Evolutionary conservation across 2,888 invertebrate species (phyloP), one percentile per base, ranked within the genome.

Genomic region (Temnothorax unifasciatus): DNA sequence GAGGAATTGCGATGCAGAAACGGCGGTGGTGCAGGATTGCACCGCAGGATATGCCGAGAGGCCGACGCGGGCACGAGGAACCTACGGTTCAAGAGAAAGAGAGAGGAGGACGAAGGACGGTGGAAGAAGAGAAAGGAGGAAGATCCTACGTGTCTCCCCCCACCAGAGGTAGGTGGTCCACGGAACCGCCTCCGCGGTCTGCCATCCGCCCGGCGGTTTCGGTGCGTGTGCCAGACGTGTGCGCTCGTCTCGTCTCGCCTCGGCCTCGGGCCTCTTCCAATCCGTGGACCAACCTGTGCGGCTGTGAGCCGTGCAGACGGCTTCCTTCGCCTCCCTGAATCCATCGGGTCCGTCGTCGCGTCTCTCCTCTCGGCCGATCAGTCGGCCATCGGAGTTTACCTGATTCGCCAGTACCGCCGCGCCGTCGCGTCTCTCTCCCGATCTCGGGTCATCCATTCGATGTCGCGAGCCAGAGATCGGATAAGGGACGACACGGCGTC

Each of bases 121-220:
- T 50, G 52, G 52, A 86, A 84, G 57, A 81, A 76, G 71, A 85
- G 88, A 88, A 89, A 91, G 89, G 90, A 90, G 92, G 92, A 90
- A 86, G 90, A 91, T 89, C 85, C 86, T 85, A 86, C 85, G 86
- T 85, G 81, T 59, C 79, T 77, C 90, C 92, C 93, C 75, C 93
- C 93, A 92, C 92, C 91, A 90, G 84, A 86, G 89, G 88, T 85
- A 92, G 94, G 94, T 93, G 92, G 93, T 93, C 93, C 93, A 93
- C 92, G 91, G 93, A 92, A 93, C 93, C 94, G 94, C 94, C 94
- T 94, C 93, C 92, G 88, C 90, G 91, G 89, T 92, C 92, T 92
- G 93, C 92, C 89, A 82, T 77, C 73, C 79, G 59, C 34, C 71
- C 71, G 79, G 81, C 85, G 79, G 87, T 91, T 91, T 79, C 73